Conservation (phyloP, 2,888 invertebrate species). For the Trissolcus japonicus region DNA sequence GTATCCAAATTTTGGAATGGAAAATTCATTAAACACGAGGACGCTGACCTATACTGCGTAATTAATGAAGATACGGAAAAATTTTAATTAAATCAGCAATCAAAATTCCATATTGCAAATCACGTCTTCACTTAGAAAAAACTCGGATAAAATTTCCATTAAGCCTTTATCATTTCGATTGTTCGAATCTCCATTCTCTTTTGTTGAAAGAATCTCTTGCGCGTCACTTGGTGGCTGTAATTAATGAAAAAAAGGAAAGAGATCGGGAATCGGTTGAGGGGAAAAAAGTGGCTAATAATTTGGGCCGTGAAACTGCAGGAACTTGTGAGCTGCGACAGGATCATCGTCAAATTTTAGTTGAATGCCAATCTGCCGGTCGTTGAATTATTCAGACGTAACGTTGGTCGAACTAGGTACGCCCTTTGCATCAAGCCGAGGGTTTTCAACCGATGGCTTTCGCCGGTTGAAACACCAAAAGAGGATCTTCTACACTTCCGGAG, state of each 20-base stretch:
- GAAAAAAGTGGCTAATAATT: slow-evolving; percentile 42
- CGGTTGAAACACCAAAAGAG: slow-evolving; percentile 53
- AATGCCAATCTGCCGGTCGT: slow-evolving; percentile 58
- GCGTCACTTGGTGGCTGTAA: neutral
- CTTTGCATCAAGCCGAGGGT: slow-evolving; percentile 50
- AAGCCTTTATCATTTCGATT: too few relatives aligned
- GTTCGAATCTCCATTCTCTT: neutral
- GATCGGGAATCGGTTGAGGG: neutral
- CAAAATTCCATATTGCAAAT: neutral
- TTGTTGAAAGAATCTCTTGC: slow-evolving; percentile 4
- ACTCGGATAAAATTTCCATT: neutral
- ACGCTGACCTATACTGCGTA: too few relatives aligned
- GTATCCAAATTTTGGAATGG: too few relatives aligned
- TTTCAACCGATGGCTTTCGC: slow-evolving; percentile 54
- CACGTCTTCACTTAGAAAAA: neutral
- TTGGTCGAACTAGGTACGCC: slow-evolving; percentile 53
- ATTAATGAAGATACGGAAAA: neutral
- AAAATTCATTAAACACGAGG: too few relatives aligned
- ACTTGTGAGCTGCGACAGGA: slow-evolving; percentile 50
- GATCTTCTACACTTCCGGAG: slow-evolving; percentile 53
- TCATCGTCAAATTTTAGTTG: slow-evolving; percentile 59
- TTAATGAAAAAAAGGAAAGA: slow-evolving; percentile 11
- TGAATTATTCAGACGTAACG: slow-evolving; percentile 61
- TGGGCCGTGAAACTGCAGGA: slow-evolving; percentile 38
- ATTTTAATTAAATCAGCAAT: neutral